Conservation (phyloP, 23 tunicate genomes). For the Trididemnum miniatum region DNA sequence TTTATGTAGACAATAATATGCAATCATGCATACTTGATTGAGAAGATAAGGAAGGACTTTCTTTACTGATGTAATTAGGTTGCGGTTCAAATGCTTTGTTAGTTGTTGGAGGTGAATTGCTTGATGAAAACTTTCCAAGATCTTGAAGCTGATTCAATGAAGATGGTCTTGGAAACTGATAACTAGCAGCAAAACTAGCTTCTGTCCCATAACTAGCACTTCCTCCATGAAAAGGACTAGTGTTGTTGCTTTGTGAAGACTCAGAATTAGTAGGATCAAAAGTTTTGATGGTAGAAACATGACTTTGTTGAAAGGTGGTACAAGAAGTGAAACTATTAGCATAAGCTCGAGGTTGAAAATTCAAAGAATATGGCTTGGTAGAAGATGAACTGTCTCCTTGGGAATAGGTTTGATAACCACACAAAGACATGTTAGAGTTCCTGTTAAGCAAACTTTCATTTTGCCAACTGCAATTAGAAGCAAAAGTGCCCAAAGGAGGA, state of each 20-base stretch:
- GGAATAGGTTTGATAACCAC: neutral
- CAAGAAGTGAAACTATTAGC: neutral
- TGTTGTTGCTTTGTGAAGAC: neutral
- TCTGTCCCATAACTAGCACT: neutral
- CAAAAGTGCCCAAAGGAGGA: neutral
- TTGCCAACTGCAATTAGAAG: neutral
- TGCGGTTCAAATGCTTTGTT: neutral
- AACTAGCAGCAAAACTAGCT: neutral
- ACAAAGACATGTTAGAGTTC: neutral
- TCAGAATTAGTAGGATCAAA: neutral
- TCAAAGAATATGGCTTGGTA: neutral
- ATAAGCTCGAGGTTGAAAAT: neutral
- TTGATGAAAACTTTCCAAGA: neutral
- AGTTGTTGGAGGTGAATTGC: neutral
- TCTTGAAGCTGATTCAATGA: neutral
- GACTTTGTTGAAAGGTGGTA: neutral
- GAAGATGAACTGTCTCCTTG: neutral
- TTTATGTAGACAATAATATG: too few species aligned
- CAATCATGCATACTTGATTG: too few species aligned
- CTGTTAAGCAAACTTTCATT: neutral
- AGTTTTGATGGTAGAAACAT: neutral
- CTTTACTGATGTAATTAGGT: too few species aligned
- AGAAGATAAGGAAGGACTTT: too few species aligned
- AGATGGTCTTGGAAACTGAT: constrained; percentile 26
- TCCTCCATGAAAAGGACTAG: too few species aligned